A percentile compares a stretch with the other conserved stretches of the same genome.
Conservation (phyloP, 2,113 vertebrate species). For the Dascyllus trimaculatus region DNA sequence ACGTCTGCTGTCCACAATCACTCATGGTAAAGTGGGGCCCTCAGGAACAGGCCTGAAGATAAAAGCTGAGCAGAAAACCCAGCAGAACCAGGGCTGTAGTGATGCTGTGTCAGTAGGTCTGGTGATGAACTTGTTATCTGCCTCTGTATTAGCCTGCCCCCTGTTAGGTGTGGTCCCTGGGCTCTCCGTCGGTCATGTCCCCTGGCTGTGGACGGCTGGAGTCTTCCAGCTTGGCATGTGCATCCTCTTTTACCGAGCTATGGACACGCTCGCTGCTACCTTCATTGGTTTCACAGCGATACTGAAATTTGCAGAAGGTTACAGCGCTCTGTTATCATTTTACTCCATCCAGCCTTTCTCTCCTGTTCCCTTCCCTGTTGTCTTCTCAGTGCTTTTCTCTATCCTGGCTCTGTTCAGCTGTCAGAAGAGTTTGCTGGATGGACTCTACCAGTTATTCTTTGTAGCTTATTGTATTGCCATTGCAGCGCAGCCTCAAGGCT, state of each 20-base stretch:
- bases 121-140: conserved; percentile 88
- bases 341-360: conserved; percentile 76
- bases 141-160: conserved; percentile 86
- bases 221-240: conserved; percentile 87
- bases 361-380: conserved; percentile 82
- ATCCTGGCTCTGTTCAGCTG: conserved; percentile 85
- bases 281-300: conserved; percentile 88
- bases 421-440: conserved; percentile 83
- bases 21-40: conserved; percentile 69
- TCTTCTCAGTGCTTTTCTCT: conserved; percentile 88
- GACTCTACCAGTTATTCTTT: conserved; percentile 86
- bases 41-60: conserved; percentile 78
- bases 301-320: conserved; percentile 87
- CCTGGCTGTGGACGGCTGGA: conserved; percentile 91
- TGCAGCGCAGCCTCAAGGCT: conserved; percentile 83
- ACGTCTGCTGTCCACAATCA: conserved; percentile 80
- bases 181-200: conserved; percentile 85
- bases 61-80: conserved; percentile 29
- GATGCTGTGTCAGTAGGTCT: conserved; percentile 72
- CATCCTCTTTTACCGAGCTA: conserved; percentile 83
- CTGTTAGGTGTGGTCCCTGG: conserved; percentile 84
- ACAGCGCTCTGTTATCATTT: conserved; percentile 79
- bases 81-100: conserved; percentile 41
- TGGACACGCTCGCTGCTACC: conserved; percentile 85
- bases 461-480: conserved; percentile 86